Percentiles rank a stretch among this genome's conserved stretches.
Evolutionary conservation across 2,113 vertebrate species (phyloP).

Genomic region (Apaloderma vittatum): DNA sequence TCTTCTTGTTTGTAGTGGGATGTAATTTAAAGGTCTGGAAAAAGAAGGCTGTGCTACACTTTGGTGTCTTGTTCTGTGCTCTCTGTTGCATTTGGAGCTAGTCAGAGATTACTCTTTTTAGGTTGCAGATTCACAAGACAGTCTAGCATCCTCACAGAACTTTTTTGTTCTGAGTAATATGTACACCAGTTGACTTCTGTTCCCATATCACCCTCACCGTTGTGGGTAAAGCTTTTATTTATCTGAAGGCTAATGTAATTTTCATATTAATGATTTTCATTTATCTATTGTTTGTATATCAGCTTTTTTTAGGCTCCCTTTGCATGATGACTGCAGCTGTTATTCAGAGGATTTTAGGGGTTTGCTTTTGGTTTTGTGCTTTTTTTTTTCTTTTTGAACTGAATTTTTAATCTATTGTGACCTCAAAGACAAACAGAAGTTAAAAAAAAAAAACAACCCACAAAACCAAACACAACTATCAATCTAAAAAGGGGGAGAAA

Average conservation of each 20-base stretch:
- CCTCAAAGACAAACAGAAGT: not conserved
- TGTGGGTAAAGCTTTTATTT: not conserved
- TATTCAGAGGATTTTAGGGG: not conserved
- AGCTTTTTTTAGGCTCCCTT: not conserved
- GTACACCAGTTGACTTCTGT: not conserved
- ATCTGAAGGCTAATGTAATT: not conserved
- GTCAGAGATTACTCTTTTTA: not conserved
- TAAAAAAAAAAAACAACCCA: not conserved
- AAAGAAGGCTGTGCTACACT: not conserved
- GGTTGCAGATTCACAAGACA: not conserved
- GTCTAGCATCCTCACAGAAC: not conserved
- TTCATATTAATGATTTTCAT: not conserved
- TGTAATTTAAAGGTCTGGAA: not conserved
- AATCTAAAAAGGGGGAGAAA: not conserved
- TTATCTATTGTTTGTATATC: not conserved
- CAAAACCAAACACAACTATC: not conserved
- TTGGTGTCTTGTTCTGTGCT: not conserved
- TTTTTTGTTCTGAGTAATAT: not conserved
- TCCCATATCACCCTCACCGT: not conserved
- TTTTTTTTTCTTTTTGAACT: not conserved
- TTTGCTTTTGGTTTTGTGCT: not conserved
- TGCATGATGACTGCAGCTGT: not conserved
- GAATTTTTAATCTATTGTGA: not conserved
- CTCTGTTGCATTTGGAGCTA: not conserved
- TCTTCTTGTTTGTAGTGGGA: not conserved